Percentiles rank a stretch among this genome's conserved stretches.
These are phyloP conservation scores for Erinaceus europaeus DNA, from an alignment of 2,113 vertebrate genomes.

Conservation along the genomic window DNA sequence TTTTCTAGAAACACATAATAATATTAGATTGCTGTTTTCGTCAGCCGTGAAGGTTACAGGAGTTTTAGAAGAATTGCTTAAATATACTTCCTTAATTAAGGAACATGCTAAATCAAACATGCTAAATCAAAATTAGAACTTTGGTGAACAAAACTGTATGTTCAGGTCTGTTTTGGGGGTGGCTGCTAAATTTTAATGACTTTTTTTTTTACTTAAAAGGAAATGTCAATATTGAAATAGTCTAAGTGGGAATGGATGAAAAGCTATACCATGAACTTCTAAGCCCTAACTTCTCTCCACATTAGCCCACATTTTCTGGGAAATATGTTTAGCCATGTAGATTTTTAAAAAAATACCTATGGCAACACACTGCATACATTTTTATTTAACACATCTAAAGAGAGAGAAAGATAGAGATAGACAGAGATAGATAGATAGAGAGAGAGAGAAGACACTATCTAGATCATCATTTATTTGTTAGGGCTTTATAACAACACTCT, in stretches of 20 bases:
- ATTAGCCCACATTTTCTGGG: neutral
- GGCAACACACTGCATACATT: neutral
- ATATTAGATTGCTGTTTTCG: neutral
- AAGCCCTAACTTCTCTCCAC: neutral
- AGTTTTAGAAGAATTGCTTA: conserved; percentile 24
- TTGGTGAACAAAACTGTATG: neutral
- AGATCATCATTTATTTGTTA: no score
- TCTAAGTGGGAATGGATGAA: neutral
- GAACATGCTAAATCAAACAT: no score
- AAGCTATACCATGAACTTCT: no score
- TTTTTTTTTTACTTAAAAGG: neutral
- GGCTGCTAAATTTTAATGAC: neutral
- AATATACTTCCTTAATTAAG: conserved; percentile 19
- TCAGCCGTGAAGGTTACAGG: neutral
- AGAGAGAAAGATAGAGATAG: no score
- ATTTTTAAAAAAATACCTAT: neutral
- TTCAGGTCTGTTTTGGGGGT: neutral
- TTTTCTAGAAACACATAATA: conserved; percentile 13
- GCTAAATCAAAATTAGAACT: neutral
- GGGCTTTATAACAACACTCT: no score
- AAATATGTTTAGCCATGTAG: rapidly evolving
- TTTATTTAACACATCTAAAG: rapidly evolving
- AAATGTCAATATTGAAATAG: neutral
- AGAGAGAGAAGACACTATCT: no score
- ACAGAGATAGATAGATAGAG: no score